Base-by-base conservation (phyloP, 2,797 vertebrate species). In the Octomys mimax region DNA sequence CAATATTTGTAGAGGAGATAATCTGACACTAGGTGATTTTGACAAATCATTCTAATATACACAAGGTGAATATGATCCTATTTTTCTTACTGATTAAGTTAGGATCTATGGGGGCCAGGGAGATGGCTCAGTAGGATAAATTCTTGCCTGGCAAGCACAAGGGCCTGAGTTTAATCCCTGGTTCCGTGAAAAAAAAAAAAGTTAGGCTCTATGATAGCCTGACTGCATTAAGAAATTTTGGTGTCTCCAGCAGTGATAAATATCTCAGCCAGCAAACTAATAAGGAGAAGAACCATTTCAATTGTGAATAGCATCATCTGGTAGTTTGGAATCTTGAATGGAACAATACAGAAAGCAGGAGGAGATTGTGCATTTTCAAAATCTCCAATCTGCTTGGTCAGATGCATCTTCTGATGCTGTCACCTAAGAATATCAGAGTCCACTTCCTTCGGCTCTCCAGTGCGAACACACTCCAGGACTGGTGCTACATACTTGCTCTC, bases 1-100 rank as follows among this genome's bases (percentile, higher is more conserved):
- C 18, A 84, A 61, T n/a, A 71, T 82, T 62, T 77, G 24, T 14
- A 94, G 85, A 71, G 1, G 61, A 52, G 22, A 92, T 22, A 52
- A 80, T 59, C 6, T 81, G 78, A 73, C 7, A 68, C 22, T 36
- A 89, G 11, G 13, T 39, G 6, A 5, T 94, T 85, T 82, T 42
- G 54, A 6, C 12, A 84, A 95, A 88, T 87, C 18, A 21, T 73
- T 94, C 24, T 19, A 52, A 81, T 5, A 89, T 68, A 21, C 31
- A 68, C 91, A 92, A 73, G 1, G 10, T 78, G 61, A 80, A 57
- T 83, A 82, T 57, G 46, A 87, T 89, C 83, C 28, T 57, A 59
- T 85, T 87, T 96, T 95, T 77, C n/a, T 61, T n/a, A 77, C 8
- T 79, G 79, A 31, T 70, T 89, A 64, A 91, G 28, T 24, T 59